Conservation (phyloP, 53 echinoderm and acorn worm species). For the Henricia sp. region DNA sequence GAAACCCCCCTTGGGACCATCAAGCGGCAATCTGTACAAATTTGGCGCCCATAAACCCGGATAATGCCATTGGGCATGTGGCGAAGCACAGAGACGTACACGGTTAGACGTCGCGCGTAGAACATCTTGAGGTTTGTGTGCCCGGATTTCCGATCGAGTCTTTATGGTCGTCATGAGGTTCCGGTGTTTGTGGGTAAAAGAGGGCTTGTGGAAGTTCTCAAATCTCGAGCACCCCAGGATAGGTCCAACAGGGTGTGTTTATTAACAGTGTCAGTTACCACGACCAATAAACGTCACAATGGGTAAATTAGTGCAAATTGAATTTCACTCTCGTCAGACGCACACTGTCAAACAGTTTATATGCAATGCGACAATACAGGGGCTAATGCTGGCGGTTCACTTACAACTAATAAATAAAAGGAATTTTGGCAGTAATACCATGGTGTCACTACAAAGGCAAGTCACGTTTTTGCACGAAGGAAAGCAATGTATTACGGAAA, state of each 20-base stretch:
- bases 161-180: conserved; percentile 8
- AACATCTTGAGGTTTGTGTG: conserved; percentile 2
- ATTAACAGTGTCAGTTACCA: conserved; percentile 10
- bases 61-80: conserved; percentile 20
- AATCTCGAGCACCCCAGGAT: neutral
- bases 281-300: conserved; percentile 16
- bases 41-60: conserved; percentile 38
- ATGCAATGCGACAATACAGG: too few species aligned
- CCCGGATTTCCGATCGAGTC: conserved; percentile 32
- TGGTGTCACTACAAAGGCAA: too few species aligned
- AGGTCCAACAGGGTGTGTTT: neutral
- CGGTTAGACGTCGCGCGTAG: neutral
- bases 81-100: conserved; percentile 31
- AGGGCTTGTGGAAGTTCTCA: neutral
- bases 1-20: conserved; percentile 19
- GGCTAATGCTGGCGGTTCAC: too few species aligned
- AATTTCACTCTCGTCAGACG: too few species aligned
- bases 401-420: too few species aligned
- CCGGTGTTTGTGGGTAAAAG: conserved; percentile 27
- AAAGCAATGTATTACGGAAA: too few species aligned
- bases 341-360: too few species aligned
- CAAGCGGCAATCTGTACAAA: conserved; percentile 33
- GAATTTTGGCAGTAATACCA: too few species aligned
- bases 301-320: conserved; percentile 8
- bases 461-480: too few species aligned